Base-by-base conservation (phyloP, 35 echinoderm and acorn worm genomes). In the Lytechinus pictus region DNA sequence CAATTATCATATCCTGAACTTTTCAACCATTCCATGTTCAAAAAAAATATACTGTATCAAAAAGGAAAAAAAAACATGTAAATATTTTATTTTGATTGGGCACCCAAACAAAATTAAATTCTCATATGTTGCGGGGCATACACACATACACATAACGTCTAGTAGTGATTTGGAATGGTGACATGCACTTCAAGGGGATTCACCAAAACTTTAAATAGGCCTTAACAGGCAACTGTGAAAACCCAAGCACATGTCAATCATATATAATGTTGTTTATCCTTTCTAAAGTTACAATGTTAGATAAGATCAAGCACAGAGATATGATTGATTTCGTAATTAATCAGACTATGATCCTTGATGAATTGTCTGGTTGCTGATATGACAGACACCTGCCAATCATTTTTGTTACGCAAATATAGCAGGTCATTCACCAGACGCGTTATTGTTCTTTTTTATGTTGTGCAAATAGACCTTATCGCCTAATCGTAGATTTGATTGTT, bases 231-330 rank as follows among this genome's bases (percentile, higher is more conserved):
- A 71, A 71, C 14, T 71, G 12, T 44, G 33, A 44, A 19, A 21
- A 3, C 61, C 24, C 1, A 71, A 14, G 5, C 5, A 16, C 61
- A 14, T 5, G 11, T 71, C 61, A 71, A 71, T 71, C 61, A 71
- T 79, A 16, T 79, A 24, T 6, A 44, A 1, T 24, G 24, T n/a
- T 0, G 16, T n/a, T 24, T 6, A 79, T 79, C 19, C 3, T n/a
- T 16, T 79, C 19, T 79, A 4, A 79, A 79, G 21, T n/a, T 79
- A 24, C n/a, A 16, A 24, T 79, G 16, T 24, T 4, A 19, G 66
- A 79, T 79, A 79, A 79, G 66, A 79, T 79, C n/a, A 79, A 79
- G 19, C n/a, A 79, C 19, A 79, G 66, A 79, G 66, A 79, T 79
- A 79, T 5, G 19, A 79, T 79, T 79, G 19, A 79, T 24, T 79